A percentile compares a stretch with the other conserved stretches of the same genome.
phyloP scores from a whole-genome alignment of 2,888 invertebrate genomes.

The Erannis defoliaria region DNA sequence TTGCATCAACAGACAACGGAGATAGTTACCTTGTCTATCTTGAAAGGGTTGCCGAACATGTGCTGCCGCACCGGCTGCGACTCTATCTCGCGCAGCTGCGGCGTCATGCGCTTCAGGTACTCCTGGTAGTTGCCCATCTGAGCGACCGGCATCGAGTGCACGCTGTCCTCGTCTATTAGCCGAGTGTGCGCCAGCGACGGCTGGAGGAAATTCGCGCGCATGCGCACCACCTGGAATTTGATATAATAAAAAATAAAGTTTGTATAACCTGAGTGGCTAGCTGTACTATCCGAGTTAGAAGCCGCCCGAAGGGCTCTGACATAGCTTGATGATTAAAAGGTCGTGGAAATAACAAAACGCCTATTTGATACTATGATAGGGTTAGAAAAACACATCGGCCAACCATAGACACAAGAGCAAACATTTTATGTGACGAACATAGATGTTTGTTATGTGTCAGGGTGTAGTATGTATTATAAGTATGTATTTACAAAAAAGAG shows the following conservation, averaged over 20 bases:
- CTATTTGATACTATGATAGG: no score
- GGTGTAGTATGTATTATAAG: no score
- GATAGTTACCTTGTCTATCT: slow-evolving; percentile 95
- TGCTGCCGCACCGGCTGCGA: slow-evolving; percentile 97
- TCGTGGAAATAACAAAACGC: no score
- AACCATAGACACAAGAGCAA: no score
- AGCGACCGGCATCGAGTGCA: slow-evolving; percentile 97
- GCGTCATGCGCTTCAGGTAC: slow-evolving; percentile 97
- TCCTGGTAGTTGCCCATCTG: slow-evolving; percentile 99
- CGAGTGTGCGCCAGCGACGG: slow-evolving; percentile 91
- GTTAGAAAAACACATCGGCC: no score
- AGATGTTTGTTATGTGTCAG: no score
- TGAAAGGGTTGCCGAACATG: slow-evolving; percentile 99
- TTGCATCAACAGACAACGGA: background rate
- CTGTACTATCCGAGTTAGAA: no score
- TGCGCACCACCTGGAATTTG: slow-evolving; percentile 90
- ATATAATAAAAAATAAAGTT: slow-evolving; percentile 12
- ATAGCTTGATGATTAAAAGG: no score
- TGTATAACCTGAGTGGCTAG: no score
- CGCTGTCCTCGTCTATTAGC: slow-evolving; percentile 95
- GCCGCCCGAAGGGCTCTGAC: no score
- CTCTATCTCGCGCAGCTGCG: slow-evolving; percentile 97
- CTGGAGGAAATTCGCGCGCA: slow-evolving; percentile 97
- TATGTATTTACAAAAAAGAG: no score
- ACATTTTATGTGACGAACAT: no score